These are phyloP conservation scores for Psephotus haematonotus DNA, from an alignment of 2,113 vertebrate species.

Conservation along the genomic window DNA sequence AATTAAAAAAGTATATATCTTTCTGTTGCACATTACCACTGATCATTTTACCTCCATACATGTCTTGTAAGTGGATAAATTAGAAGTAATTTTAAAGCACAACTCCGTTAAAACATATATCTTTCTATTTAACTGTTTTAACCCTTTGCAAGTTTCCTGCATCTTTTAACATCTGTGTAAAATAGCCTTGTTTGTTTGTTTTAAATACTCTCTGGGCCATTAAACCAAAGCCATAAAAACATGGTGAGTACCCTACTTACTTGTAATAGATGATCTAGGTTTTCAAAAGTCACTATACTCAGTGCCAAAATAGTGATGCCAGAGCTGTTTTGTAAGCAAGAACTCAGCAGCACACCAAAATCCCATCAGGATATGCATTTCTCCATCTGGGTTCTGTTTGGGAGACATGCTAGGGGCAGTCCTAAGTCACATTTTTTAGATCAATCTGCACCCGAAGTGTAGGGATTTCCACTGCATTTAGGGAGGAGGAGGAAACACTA, in stretches of 20 bases:
- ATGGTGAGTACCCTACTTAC: constrained; percentile 12
- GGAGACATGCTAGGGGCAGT: neutral
- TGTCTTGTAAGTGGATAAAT: constrained; percentile 83
- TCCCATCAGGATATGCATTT: neutral
- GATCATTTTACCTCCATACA: constrained; percentile 86
- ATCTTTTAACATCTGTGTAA: constrained; percentile 56
- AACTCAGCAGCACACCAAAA: neutral
- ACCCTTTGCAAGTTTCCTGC: constrained; percentile 55
- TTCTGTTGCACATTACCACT: constrained; percentile 86
- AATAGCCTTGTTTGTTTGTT: constrained; percentile 53
- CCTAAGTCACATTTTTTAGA: neutral
- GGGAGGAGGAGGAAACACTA: neutral
- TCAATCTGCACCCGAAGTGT: neutral
- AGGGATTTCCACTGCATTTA: neutral
- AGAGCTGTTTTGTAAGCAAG: neutral
- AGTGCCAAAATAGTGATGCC: neutral
- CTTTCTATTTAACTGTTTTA: constrained; percentile 78
- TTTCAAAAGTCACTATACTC: constrained; percentile 22
- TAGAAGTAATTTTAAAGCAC: constrained; percentile 86
- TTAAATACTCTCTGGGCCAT: constrained; percentile 52
- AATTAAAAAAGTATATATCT: constrained; percentile 95
- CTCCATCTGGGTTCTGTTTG: neutral
- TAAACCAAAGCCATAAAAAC: constrained; percentile 31
- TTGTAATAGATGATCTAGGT: constrained; percentile 32
- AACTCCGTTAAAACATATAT: constrained; percentile 81